Conservation (phyloP, 1,140 invertebrate genomes). For the Zaprionus ghesquierei region DNA sequence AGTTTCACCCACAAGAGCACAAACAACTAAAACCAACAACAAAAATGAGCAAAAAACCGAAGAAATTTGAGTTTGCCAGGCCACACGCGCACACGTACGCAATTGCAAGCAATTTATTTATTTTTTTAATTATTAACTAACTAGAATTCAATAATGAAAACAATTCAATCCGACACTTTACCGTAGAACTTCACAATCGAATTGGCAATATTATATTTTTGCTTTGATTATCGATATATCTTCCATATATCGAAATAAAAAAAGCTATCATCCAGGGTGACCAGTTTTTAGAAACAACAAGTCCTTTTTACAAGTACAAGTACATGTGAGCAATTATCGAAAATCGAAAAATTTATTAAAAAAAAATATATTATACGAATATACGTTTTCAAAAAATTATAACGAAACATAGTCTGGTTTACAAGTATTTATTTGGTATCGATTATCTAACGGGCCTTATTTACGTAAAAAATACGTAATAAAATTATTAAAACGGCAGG, state of each 20-base stretch:
- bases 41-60: conserved; percentile 3
- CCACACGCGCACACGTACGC: conserved; percentile 4
- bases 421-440: no score
- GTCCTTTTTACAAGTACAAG: conserved; percentile 15
- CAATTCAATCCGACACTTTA: conserved; percentile 37
- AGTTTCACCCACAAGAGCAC: conserved; percentile 7
- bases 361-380: no score
- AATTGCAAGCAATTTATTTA: conserved; percentile 9
- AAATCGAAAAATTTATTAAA: not conserved
- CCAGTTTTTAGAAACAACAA: not conserved
- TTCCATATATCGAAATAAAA: conserved; percentile 1
- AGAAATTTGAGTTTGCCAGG: not conserved
- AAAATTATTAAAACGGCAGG: no score
- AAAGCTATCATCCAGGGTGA: not conserved
- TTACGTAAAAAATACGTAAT: no score
- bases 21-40: conserved; percentile 7
- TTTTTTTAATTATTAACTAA: conserved; percentile 10
- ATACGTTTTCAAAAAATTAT: no score
- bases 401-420: no score
- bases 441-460: no score
- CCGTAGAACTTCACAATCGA: conserved; percentile 43
- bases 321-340: not conserved
- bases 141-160: conserved; percentile 19
- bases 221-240: conserved; percentile 17
- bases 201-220: conserved; percentile 25